Conservation (phyloP, 1,140 invertebrate species). For the Panulirus ornatus region DNA sequence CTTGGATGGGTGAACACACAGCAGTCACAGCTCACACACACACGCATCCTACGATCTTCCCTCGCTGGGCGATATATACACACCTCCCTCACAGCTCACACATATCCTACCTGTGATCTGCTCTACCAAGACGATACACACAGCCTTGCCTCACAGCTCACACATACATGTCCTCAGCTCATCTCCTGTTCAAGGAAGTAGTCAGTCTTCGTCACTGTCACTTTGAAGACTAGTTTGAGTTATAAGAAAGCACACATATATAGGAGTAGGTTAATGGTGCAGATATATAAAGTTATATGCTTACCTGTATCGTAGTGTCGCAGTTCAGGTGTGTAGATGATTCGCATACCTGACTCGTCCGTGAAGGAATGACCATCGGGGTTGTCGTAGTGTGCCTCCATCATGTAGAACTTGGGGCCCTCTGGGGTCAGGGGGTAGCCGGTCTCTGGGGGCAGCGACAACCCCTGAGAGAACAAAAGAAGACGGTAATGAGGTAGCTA, state of each 20-base stretch:
- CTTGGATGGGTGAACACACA: too few species aligned
- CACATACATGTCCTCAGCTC: background rate
- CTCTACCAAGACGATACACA: too few species aligned
- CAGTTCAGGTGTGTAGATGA: constrained; percentile 84
- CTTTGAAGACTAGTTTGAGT: background rate
- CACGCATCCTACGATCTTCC: too few species aligned
- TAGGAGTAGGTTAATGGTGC: background rate
- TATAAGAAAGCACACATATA: constrained; percentile 1
- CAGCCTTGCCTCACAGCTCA: background rate
- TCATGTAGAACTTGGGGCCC: constrained; percentile 83
- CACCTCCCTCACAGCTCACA: too few species aligned
- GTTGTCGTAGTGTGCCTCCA: constrained; percentile 85
- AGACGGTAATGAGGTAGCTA: background rate
- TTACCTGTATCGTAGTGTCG: constrained; percentile 77
- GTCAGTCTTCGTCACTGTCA: too few species aligned
- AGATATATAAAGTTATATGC: too few species aligned
- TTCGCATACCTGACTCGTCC: constrained; percentile 84
- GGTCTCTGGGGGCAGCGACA: constrained; percentile 85
- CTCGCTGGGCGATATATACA: too few species aligned
- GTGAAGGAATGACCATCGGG: constrained; percentile 82
- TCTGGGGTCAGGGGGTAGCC: constrained; percentile 84
- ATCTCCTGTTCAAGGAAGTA: too few species aligned
- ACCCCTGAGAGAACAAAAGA: constrained; percentile 79
- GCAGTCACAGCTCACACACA: too few species aligned
- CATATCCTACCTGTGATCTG: too few species aligned